Evolutionary conservation across 2,888 invertebrate species (phyloP), one percentile per base, ranked within the genome.

Genomic region (Microchrysa polita): DNA sequence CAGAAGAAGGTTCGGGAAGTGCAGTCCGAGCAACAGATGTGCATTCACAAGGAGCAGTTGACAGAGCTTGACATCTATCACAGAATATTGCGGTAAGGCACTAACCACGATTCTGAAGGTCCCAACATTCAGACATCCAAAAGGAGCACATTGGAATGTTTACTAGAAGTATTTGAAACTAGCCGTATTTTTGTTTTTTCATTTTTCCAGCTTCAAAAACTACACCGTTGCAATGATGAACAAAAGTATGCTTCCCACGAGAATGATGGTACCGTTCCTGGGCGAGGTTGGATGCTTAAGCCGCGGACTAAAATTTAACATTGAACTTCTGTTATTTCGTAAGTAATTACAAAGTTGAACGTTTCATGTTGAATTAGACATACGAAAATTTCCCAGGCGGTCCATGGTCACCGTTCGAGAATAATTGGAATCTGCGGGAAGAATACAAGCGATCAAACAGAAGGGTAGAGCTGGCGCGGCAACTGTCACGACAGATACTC

Each of bases 221-320:
- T 99, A 98, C 84, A 90, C 97, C 88, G 94, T 99, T 59, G 98
- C 98, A 55, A 93, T 99, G 92, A 93, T 98, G 76, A 99, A 99
- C 86, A 98, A 98, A 83, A 92, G 92, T 78, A 83, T 98, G 74
- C 85, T 99, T 67, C 98, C 98, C 7, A 89, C 97, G 5, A 91
- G 92, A 82, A 88, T 94, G 77, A 88, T 89, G 72, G 81, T 97
- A 78, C 98, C 98, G 42, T 85, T 94, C 75, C 71, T 95, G 60
- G 98, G 98, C 59, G 93, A 96, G 83, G 88, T 92, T 74, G 91
- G 95, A 72, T 97, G 95, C 82, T 88, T 98, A 81, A 96, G 96
- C 14, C 90, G 92, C 79, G 96, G 95, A 65, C 87, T 98, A 77
- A 92, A 94, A 80, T 94, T 93, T 85, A 97, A 97, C 83, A 87